phyloP scores from a whole-genome alignment of 2,797 vertebrate genomes.

The Hypotaenidia philippensis region DNA sequence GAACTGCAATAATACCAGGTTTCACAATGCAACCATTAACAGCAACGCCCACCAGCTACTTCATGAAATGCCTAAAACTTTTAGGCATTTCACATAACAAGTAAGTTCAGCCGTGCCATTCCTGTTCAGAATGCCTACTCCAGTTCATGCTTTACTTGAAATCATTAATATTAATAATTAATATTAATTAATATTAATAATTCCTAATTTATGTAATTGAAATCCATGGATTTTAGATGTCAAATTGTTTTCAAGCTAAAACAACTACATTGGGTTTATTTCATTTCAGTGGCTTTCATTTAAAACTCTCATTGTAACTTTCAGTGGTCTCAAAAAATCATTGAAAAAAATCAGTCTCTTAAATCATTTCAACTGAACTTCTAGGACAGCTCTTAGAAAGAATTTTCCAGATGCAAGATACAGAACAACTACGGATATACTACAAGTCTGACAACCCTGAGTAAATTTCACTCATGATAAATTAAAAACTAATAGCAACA shows the following conservation, averaged over 20 bases:
- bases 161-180: neutral
- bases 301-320: neutral
- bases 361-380: neutral
- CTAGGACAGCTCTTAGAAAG: neutral
- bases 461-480: neutral
- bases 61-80: neutral
- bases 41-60: neutral
- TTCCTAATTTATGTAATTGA: neutral
- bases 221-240: neutral
- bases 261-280: neutral
- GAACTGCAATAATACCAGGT: neutral
- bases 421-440: neutral
- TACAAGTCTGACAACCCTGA: neutral
- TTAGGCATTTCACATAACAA: neutral
- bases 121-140: neutral
- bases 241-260: neutral
- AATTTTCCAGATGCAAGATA: slow-evolving; percentile 33
- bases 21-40: neutral
- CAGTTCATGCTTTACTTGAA: neutral
- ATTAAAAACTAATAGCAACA: neutral
- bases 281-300: neutral
- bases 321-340: neutral
- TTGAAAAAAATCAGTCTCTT: neutral
- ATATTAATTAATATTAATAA: neutral
- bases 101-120: neutral